A percentile compares a stretch with the other conserved stretches of the same genome.
Evolutionary conservation across 2,797 vertebrate species (phyloP).

Genomic region (Octomys mimax): DNA sequence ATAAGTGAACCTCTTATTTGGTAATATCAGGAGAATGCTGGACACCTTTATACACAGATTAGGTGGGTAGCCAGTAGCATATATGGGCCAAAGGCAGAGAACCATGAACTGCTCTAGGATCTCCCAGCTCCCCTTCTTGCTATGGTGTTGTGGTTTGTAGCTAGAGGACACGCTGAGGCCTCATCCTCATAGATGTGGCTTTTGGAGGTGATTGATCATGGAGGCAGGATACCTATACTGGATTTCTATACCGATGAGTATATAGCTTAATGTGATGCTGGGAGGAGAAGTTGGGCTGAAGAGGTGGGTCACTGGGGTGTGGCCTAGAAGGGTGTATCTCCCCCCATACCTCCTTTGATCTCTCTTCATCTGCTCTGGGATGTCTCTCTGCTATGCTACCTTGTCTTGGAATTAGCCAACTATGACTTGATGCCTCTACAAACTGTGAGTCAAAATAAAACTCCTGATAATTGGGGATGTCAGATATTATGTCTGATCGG

Average conservation of each 20-base stretch:
- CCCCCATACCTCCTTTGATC: not conserved
- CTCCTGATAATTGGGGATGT: not conserved
- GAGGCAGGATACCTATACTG: not conserved
- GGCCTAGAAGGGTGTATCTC: not conserved
- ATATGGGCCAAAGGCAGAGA: not conserved
- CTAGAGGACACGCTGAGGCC: not conserved
- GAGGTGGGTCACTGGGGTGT: not conserved
- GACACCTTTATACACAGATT: not conserved
- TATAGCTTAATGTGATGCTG: not conserved
- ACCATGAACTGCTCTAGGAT: not conserved
- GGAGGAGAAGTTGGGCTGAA: not conserved
- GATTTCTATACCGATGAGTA: not conserved
- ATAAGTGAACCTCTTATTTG: not conserved
- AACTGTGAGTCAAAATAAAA: not conserved
- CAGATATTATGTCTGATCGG: not conserved
- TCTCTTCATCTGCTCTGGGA: not conserved
- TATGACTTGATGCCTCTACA: not conserved
- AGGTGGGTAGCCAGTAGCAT: not conserved
- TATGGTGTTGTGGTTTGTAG: not conserved
- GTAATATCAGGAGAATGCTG: too few species aligned
- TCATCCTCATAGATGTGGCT: not conserved
- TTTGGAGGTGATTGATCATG: not conserved
- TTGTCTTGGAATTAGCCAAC: not conserved
- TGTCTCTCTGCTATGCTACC: not conserved
- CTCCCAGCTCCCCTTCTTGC: fast-evolving